Percentiles rank a stretch among this genome's conserved stretches.
phyloP scores from a whole-genome alignment of 2,888 invertebrate species.

The Biston stratarius region DNA sequence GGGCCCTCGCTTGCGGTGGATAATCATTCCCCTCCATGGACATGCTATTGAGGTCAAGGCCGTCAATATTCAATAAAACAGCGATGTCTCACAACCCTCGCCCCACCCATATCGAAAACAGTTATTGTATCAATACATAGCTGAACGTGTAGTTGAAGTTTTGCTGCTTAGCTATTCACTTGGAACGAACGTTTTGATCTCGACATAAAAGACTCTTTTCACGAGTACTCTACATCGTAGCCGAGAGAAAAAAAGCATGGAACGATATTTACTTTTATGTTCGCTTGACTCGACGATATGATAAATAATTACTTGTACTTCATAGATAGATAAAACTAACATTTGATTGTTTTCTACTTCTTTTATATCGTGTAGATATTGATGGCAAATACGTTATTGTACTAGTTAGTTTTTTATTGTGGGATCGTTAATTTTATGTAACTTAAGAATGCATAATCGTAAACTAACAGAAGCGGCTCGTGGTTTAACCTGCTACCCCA shows the following conservation, averaged over 20 bases:
- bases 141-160: conserved; percentile 36
- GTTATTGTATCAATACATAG: conserved; percentile 47
- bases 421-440: no score
- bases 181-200: conserved; percentile 37
- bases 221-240: conserved; percentile 39
- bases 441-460: no score
- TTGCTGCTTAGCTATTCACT: conserved; percentile 37
- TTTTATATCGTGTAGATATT: background rate
- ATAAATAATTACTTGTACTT: conserved; percentile 61
- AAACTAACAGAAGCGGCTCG: no score
- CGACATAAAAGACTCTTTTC: conserved; percentile 37
- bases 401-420: no score
- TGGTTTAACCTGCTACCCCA: no score
- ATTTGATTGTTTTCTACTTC: background rate
- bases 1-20: conserved; percentile 44
- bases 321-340: conserved; percentile 48
- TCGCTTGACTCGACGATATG: conserved; percentile 65
- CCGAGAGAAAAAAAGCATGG: conserved; percentile 52
- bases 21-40: conserved; percentile 58
- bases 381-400: no score
- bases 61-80: conserved; percentile 66
- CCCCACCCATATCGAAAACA: conserved; percentile 49
- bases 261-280: conserved; percentile 64
- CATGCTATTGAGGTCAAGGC: conserved; percentile 67
- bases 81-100: conserved; percentile 59